Conservation (phyloP, 2,888 invertebrate species). For the Chirona hameri region DNA sequence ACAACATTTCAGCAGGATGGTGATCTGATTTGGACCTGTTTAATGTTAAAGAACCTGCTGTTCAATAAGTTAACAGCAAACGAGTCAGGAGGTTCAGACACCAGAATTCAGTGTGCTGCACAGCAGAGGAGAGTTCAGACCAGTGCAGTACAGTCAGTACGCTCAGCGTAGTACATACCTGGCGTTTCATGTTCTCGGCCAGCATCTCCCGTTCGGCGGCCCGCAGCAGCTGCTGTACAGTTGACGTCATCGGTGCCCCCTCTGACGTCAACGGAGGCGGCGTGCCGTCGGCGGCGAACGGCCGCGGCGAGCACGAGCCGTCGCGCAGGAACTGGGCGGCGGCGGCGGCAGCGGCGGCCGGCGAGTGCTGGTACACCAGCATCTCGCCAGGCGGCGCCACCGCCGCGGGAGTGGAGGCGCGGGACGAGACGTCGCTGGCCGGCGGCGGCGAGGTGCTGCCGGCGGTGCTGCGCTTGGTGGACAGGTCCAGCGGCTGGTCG, state of each 20-base stretch:
- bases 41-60: no score
- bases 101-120: no score
- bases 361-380: conserved; percentile 23
- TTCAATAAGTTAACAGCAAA: no score
- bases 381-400: conserved; percentile 29
- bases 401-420: neutral
- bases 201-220: conserved; percentile 13
- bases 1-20: no score
- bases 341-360: neutral
- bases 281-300: neutral
- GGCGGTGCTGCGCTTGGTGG: conserved; percentile 65
- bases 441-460: conserved; percentile 58
- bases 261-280: conserved; percentile 12
- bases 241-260: neutral
- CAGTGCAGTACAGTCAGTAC: no score
- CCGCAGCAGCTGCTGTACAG: conserved; percentile 13
- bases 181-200: conserved; percentile 5
- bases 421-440: conserved; percentile 30
- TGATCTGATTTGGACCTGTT: no score
- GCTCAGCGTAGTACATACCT: neutral
- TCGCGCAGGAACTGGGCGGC: neutral
- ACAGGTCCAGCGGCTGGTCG: conserved; percentile 87
- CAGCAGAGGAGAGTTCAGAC: no score
- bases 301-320: neutral
- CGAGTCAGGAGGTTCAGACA: no score